These are phyloP conservation scores for Podargus strigoides DNA, from an alignment of 2,797 vertebrate species.

Conservation along the genomic window DNA sequence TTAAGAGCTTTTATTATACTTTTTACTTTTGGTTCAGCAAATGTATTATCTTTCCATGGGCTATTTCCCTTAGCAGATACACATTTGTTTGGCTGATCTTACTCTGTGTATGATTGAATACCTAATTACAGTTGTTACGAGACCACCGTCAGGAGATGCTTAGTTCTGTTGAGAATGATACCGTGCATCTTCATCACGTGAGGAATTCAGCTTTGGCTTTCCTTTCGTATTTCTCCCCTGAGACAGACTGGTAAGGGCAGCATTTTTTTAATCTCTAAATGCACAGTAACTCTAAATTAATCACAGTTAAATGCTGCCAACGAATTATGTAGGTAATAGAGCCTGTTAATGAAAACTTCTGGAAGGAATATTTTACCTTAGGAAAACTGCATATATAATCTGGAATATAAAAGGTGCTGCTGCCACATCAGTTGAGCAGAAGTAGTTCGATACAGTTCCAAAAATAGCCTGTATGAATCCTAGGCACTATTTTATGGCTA, in stretches of 20 bases:
- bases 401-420: background rate
- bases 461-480: conserved; percentile 3
- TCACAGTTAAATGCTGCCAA: conserved; percentile 6
- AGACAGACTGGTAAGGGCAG: background rate
- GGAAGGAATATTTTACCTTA: conserved; percentile 13
- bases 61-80: conserved; percentile 25
- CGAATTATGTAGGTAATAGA: conserved; percentile 19
- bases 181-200: background rate
- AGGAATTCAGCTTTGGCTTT: background rate
- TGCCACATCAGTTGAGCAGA: background rate
- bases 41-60: conserved; percentile 25
- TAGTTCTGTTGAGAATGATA: background rate
- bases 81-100: conserved; percentile 22
- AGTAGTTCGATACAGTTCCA: background rate
- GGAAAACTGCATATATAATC: conserved; percentile 31
- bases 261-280: conserved; percentile 7
- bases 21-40: conserved; percentile 38
- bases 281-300: conserved; percentile 3
- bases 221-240: background rate
- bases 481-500: background rate
- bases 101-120: conserved; percentile 37
- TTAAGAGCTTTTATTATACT: background rate
- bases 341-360: conserved; percentile 43
- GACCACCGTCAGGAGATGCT: background rate
- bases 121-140: conserved; percentile 56